Conservation (phyloP, 2,113 vertebrate species). For the Caranx melampygus region DNA sequence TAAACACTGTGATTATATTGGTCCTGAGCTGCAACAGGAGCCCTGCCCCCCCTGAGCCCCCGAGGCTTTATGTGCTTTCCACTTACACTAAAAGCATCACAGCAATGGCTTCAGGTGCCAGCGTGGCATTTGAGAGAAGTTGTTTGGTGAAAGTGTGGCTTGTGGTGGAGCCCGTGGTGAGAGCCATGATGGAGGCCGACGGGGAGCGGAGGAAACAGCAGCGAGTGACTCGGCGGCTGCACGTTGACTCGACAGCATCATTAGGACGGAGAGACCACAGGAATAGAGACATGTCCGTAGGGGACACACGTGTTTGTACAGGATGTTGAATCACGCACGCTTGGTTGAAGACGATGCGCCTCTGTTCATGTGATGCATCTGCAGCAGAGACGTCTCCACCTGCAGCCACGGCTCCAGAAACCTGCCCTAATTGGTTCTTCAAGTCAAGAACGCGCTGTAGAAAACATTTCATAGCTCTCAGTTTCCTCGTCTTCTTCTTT, state of each 20-base stretch:
- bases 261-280: constrained; percentile 40
- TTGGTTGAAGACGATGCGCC: neutral
- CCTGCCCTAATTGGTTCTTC: no score
- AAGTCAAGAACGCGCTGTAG: no score
- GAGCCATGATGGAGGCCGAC: constrained; percentile 61
- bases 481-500: neutral
- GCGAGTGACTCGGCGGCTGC: constrained; percentile 9
- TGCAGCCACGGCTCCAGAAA: no score
- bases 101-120: constrained; percentile 41
- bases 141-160: constrained; percentile 62
- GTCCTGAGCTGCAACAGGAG: constrained; percentile 43
- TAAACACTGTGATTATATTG: constrained; percentile 69
- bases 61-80: constrained; percentile 34
- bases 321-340: neutral
- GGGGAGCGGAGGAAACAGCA: constrained; percentile 40
- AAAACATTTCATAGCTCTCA: no score
- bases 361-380: no score
- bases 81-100: constrained; percentile 57
- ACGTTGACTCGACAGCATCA: constrained; percentile 46
- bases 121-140: constrained; percentile 45
- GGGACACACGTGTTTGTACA: neutral
- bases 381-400: no score
- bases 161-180: constrained; percentile 45
- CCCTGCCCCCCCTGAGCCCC: constrained; percentile 13
- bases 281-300: constrained; percentile 9